Evolutionary conservation across 1,140 invertebrate genomes (phyloP), one percentile per base, ranked within the genome.

Genomic region (Bicyclus anynana): DNA sequence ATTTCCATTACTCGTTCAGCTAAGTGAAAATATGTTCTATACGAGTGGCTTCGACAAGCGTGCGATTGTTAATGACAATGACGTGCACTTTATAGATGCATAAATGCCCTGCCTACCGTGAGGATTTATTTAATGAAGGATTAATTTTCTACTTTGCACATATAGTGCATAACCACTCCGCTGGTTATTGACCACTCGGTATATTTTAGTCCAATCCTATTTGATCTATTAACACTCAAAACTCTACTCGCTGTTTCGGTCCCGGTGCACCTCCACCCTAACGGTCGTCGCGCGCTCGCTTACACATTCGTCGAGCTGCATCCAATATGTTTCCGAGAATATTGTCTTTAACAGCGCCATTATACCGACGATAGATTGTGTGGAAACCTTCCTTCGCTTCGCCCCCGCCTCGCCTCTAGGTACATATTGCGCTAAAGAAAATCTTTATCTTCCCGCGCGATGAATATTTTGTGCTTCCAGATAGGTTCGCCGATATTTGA

Each of bases 321-420:
- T 87, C 79, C 84, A 87, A 84, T 87, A 87, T 84, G 84, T 87
- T 82, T 75, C 77, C 79, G 59, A 74, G 77, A 74, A 82, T 84
- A 84, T 84, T 84, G 84, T 87, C 84, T 84, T 87, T 87, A 87
- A 87, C 84, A 80, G 80, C 79, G 82, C 80, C 79, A 87, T 87
- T 87, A 84, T 84, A 77, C 72, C 58, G 65, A 67, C 71, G 79
- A 82, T 83, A 79, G 83, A 83, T 86, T 83, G 80, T 71, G 66
- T 56, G 69, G 57, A 60, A 60, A 60, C 71, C 67, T 69, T 57
- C 67, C 44, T 61, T 44, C 53, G 53, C 37, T 53, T 12, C 48
- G 55, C 55, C 37, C 52, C 61, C 44, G 53, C 61, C 12, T 18
- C 10, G 40, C 29, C 29, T 10, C 29, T 18, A 44, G 23, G 44